Evolutionary conservation across 1,140 invertebrate genomes (phyloP).

Genomic region (Contarinia nasturtii): DNA sequence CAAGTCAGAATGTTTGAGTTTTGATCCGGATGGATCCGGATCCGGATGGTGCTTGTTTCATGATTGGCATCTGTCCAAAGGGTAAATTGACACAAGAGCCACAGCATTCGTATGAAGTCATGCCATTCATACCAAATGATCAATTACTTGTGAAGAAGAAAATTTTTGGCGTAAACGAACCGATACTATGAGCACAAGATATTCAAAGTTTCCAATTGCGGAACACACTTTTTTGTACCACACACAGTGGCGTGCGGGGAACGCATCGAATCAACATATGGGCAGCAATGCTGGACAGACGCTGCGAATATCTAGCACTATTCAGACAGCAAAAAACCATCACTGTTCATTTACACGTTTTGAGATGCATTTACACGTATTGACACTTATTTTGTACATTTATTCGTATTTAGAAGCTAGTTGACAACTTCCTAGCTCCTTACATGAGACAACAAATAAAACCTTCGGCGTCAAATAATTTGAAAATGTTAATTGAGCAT

Average conservation of each 20-base stretch:
- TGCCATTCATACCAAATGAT: constrained; percentile 10
- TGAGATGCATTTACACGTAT: too few relatives aligned
- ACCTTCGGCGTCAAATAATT: constrained; percentile 66
- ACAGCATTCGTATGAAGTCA: constrained; percentile 18
- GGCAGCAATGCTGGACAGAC: too few relatives aligned
- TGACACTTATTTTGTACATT: too few relatives aligned
- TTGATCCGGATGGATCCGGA: constrained; percentile 64
- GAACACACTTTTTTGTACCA: too few relatives aligned
- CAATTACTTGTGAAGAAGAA: constrained; percentile 2
- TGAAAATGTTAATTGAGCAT: constrained; percentile 51
- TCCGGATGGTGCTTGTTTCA: constrained; percentile 41
- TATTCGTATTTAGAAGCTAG: too few relatives aligned
- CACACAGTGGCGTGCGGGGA: too few relatives aligned
- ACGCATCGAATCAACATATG: too few relatives aligned
- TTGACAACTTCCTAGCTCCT: too few relatives aligned
- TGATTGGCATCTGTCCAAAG: constrained; percentile 49
- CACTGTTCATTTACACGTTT: too few relatives aligned
- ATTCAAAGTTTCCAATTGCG: constrained; percentile 32
- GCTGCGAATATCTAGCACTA: too few relatives aligned
- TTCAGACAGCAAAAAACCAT: too few relatives aligned
- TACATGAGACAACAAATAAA: constrained; percentile 70
- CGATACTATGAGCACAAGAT: constrained; percentile 14
- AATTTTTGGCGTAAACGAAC: constrained; percentile 15
- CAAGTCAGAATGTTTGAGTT: constrained; percentile 37
- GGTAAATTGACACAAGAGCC: constrained; percentile 6